Evolutionary conservation across 2,888 invertebrate species (phyloP).

Genomic region (Suillia variegata): DNA sequence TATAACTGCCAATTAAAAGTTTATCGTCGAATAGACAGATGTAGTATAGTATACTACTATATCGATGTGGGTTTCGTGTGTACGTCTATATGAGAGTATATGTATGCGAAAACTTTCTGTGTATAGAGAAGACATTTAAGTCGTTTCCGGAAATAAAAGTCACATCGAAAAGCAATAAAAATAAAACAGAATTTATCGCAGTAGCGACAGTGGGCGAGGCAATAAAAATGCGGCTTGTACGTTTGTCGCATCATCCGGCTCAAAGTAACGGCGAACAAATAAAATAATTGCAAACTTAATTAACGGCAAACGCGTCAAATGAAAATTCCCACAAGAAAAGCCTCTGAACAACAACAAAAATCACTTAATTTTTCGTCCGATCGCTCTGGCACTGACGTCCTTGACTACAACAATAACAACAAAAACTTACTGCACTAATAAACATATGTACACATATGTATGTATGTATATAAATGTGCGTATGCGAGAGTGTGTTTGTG

Average conservation of each 20-base stretch:
- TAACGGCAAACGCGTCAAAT: background rate
- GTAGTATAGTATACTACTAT: no score
- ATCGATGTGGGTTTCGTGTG: background rate
- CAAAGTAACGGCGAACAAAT: background rate
- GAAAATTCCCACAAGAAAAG: background rate
- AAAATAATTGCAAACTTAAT: background rate
- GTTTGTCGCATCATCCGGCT: no score
- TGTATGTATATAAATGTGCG: no score
- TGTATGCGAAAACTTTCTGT: background rate
- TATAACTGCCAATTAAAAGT: slow-evolving; percentile 21
- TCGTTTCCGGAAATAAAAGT: background rate
- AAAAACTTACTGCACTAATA: no score
- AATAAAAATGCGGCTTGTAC: no score
- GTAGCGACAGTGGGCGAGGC: background rate
- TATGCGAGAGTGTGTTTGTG: no score
- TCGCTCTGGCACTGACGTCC: no score
- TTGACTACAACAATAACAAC: no score
- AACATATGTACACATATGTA: no score
- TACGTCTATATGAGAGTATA: background rate
- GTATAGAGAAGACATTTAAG: background rate
- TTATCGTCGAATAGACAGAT: background rate
- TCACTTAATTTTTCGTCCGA: no score
- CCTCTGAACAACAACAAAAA: background rate
- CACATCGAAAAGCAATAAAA: background rate
- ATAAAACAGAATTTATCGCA: background rate